phyloP scores from a whole-genome alignment of 2,888 invertebrate genomes.

The Chelonus formosanus region DNA sequence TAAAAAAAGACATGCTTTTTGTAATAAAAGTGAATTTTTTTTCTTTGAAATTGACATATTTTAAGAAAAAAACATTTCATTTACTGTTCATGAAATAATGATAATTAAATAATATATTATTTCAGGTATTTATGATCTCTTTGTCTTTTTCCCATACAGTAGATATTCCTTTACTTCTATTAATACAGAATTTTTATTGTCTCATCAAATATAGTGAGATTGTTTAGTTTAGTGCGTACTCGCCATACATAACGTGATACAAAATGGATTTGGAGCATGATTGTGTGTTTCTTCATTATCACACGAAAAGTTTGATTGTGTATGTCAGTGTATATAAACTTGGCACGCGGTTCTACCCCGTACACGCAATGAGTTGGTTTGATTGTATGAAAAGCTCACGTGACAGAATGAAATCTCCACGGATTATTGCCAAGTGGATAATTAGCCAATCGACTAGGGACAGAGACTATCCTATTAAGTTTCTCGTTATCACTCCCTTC shows the following conservation, averaged over 20 bases:
- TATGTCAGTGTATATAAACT: background rate
- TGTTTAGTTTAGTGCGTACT: background rate
- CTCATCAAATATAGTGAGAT: background rate
- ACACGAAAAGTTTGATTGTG: conserved; percentile 29
- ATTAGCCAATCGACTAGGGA: conserved; percentile 36
- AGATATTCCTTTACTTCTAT: too few relatives aligned
- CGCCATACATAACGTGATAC: conserved; percentile 32
- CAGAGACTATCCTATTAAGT: conserved; percentile 26
- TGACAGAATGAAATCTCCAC: conserved; percentile 14
- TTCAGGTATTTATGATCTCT: too few relatives aligned
- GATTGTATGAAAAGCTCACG: conserved; percentile 27
- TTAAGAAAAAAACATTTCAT: too few relatives aligned
- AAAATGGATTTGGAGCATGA: conserved; percentile 25
- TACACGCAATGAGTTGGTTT: background rate
- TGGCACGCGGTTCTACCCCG: conserved; percentile 1
- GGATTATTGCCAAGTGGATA: conserved; percentile 33
- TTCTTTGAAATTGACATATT: too few relatives aligned
- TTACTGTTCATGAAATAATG: too few relatives aligned
- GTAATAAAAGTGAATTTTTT: too few relatives aligned
- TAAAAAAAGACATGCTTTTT: too few relatives aligned
- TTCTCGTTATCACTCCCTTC: conserved; percentile 20
- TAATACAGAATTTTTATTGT: background rate
- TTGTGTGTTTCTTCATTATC: conserved; percentile 26
- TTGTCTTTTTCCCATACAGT: too few relatives aligned
- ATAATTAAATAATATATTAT: too few relatives aligned